phyloP scores from a whole-genome alignment of 1,140 invertebrate species.

The Manduca sexta region DNA sequence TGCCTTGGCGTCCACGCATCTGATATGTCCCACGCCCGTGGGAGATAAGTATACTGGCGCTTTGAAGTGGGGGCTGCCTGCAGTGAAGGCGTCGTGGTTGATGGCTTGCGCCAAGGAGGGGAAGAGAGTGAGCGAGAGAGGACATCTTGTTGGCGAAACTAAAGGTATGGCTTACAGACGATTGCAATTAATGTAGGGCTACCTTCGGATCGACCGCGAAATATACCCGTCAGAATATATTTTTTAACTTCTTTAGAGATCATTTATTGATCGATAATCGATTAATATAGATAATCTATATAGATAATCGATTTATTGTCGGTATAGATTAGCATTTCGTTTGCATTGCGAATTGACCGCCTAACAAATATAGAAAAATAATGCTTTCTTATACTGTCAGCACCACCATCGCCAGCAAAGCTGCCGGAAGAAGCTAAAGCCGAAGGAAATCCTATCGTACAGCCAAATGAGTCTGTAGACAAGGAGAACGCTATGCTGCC shows the following conservation, averaged over 20 bases:
- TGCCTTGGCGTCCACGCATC: conserved; percentile 79
- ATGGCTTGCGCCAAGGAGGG: conserved; percentile 77
- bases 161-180: conserved; percentile 36
- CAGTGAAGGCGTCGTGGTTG: conserved; percentile 85
- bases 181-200: no score
- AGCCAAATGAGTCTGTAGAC: conserved; percentile 17
- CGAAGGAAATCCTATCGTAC: neutral
- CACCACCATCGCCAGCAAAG: conserved; percentile 25
- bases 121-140: conserved; percentile 71
- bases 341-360: no score
- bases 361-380: no score
- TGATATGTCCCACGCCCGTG: conserved; percentile 80
- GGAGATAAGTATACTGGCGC: conserved; percentile 90
- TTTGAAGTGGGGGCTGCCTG: conserved; percentile 86
- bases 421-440: neutral
- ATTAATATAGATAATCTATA: no score
- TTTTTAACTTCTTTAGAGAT: no score
- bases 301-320: no score
- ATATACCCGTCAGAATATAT: no score
- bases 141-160: conserved; percentile 77
- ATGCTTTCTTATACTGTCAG: conserved; percentile 16
- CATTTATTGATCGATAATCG: no score
- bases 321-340: no score
- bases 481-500: conserved; percentile 49
- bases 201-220: no score